A percentile compares a stretch with the other conserved stretches of the same genome.
Evolutionary conservation across 2,797 vertebrate species (phyloP).

Genomic region (Salarias fasciatus): DNA sequence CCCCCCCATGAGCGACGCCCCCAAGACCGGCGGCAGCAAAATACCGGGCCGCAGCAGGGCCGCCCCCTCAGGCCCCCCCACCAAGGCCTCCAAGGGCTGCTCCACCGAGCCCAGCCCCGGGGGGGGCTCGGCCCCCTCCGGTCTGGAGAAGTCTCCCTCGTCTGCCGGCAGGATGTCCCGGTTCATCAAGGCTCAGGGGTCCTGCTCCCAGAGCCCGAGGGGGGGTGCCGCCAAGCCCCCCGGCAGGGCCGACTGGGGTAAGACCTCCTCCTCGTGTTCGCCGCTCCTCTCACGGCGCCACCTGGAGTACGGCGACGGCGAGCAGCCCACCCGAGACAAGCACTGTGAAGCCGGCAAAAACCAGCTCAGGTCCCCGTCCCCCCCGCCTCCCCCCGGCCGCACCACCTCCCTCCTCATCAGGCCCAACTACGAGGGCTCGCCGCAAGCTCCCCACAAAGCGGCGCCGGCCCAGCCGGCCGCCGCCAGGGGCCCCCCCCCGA

Average conservation of each 20-base stretch:
- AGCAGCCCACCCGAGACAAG: conserved; percentile 86
- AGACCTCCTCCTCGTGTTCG: conserved; percentile 72
- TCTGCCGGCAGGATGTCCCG: conserved; percentile 82
- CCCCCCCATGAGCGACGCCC: conserved; percentile 67
- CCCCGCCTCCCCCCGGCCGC: conserved; percentile 87
- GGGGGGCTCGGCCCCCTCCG: conserved; percentile 56
- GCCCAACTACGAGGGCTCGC: conserved; percentile 83
- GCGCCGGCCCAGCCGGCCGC: conserved; percentile 65
- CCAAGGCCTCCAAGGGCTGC: conserved; percentile 75
- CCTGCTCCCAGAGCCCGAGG: conserved; percentile 75
- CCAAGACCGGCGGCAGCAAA: conserved; percentile 82
- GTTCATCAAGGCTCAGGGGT: conserved; percentile 81
- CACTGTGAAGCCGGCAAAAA: conserved; percentile 78
- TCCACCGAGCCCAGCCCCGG: conserved; percentile 57
- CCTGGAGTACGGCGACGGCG: conserved; percentile 68
- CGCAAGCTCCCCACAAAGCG: conserved; percentile 77
- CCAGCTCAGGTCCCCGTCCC: conserved; percentile 83
- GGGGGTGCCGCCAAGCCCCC: background rate
- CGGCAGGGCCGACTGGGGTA: conserved; percentile 68
- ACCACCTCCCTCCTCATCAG: conserved; percentile 88
- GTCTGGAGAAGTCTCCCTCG: conserved; percentile 81
- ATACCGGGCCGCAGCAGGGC: conserved; percentile 83
- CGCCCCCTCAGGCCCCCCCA: conserved; percentile 76
- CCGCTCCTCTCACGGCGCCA: conserved; percentile 76
- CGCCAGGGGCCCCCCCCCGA: conserved; percentile 77